Evolutionary conservation across 1,140 invertebrate species (phyloP).

Genomic region (Nomia melanderi): DNA sequence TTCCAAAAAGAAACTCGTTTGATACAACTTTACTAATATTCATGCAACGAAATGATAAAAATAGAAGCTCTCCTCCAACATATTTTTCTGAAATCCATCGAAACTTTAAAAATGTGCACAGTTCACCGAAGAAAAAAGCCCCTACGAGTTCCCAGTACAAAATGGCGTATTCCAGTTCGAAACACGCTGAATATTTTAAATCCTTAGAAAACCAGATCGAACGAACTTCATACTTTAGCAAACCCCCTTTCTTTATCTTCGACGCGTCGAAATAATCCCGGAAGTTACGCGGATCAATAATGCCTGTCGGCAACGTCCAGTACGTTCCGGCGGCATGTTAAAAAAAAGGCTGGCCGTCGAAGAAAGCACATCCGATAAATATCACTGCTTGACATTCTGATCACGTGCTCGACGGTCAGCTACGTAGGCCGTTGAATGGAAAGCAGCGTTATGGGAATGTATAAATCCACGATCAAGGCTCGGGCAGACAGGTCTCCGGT

Average conservation of each 20-base stretch:
- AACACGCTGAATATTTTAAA: too few species aligned
- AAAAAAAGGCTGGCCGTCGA: background rate
- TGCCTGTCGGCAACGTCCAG: background rate
- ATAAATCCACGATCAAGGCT: conserved; percentile 5
- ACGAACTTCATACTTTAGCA: too few species aligned
- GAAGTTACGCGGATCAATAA: background rate
- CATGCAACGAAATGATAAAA: too few species aligned
- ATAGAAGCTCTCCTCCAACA: too few species aligned
- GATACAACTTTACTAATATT: too few species aligned
- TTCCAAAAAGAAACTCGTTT: too few species aligned
- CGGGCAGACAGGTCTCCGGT: background rate
- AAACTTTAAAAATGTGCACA: too few species aligned
- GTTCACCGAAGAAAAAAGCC: too few species aligned
- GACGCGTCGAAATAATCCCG: background rate
- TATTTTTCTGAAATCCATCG: too few species aligned
- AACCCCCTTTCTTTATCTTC: background rate
- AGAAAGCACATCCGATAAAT: background rate
- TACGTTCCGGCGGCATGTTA: background rate
- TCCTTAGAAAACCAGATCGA: too few species aligned
- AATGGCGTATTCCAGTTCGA: too few species aligned
- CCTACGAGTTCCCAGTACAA: too few species aligned
- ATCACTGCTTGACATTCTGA: conserved; percentile 12
- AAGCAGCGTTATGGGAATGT: background rate
- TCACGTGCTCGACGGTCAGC: conserved; percentile 1
- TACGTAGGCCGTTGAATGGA: background rate